Evolutionary conservation across 2,888 invertebrate species (phyloP), one percentile per base, ranked within the genome.

Genomic region (Deilephila porcellus): DNA sequence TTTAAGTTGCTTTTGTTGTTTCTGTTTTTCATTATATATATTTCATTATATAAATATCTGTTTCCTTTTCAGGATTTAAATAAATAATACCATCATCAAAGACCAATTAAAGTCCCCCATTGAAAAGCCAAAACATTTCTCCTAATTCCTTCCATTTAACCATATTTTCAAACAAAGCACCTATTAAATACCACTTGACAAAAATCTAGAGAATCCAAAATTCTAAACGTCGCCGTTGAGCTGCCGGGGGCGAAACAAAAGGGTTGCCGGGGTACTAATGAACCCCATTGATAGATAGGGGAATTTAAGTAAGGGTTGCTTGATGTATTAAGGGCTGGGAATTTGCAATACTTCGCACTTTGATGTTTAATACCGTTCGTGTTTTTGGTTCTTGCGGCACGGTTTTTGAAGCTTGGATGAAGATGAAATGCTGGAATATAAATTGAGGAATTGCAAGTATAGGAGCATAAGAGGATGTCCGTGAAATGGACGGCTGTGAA

Each of bases 201-300:
- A 25, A 53, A 64, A 56, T 56, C 19, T 20, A 64, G 63, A 53
- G 63, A 17, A 62, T 71, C 64, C 56, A 11, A 64, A 64, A 34
- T 34, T n/a, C n/a, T 64, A 37, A 72, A 72, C 52, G 63, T 29
- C 8, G 25, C 32, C 71, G 0, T 45, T 62, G 45, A 14, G 53
- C 17, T n/a, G 56, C 37, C 59, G 2, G 32, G 59, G 71, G 73
- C 70, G 73, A 80, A 79, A 82, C 83, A 83, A 83, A 78, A 75
- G 81, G 73, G 78, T 74, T 77, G 75, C 63, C 76, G 74, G 76
- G 71, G 70, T 77, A 75, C 83, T 83, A 83, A 83, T 82, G 83
- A 83, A 83, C 81, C 76, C 78, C 74, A 81, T 82, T 83, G 71
- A 20, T 60, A 78, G 72, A 76, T 76, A 73, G 77, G 60, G 25